phyloP scores from a whole-genome alignment of 2,113 vertebrate species.

The Pangasianodon gigas region DNA sequence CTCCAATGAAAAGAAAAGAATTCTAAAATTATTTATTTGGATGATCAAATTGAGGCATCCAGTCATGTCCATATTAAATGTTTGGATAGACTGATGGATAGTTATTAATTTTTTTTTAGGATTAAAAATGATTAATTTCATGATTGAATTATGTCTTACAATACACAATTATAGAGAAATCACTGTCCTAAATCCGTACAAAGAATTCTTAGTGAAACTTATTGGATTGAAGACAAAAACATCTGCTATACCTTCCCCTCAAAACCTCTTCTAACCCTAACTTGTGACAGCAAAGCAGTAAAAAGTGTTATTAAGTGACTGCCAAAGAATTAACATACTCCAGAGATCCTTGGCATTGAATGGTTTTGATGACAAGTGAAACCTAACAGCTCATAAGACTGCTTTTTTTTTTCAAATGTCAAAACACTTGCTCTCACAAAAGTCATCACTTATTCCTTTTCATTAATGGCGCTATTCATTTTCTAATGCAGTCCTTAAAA shows the following conservation, averaged over 20 bases:
- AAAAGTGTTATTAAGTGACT: constrained; percentile 65
- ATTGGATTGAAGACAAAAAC: constrained; percentile 26
- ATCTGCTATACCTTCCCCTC: constrained; percentile 21
- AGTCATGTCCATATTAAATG: not conserved
- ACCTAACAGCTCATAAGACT: constrained; percentile 50
- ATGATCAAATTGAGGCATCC: not conserved
- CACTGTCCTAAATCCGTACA: not conserved
- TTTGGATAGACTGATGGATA: not conserved
- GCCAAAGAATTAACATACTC: constrained; percentile 61
- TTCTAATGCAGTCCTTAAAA: not conserved
- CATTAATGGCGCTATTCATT: constrained; percentile 19
- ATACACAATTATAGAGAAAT: not conserved
- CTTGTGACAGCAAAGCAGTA: constrained; percentile 64
- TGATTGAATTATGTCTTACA: not conserved
- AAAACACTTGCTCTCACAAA: constrained; percentile 25
- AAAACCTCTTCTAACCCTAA: constrained; percentile 27
- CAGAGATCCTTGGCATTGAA: constrained; percentile 64
- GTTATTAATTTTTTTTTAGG: not conserved
- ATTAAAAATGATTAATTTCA: not conserved
- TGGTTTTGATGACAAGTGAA: constrained; percentile 69
- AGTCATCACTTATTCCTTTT: constrained; percentile 23
- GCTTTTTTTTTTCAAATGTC: not conserved
- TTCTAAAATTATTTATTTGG: not conserved
- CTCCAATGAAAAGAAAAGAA: not conserved
- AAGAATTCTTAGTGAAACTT: constrained; percentile 3